Percentiles rank a stretch among this genome's conserved stretches.
Conservation (phyloP, 2,113 vertebrate genomes). For the Lagopus leucura region DNA sequence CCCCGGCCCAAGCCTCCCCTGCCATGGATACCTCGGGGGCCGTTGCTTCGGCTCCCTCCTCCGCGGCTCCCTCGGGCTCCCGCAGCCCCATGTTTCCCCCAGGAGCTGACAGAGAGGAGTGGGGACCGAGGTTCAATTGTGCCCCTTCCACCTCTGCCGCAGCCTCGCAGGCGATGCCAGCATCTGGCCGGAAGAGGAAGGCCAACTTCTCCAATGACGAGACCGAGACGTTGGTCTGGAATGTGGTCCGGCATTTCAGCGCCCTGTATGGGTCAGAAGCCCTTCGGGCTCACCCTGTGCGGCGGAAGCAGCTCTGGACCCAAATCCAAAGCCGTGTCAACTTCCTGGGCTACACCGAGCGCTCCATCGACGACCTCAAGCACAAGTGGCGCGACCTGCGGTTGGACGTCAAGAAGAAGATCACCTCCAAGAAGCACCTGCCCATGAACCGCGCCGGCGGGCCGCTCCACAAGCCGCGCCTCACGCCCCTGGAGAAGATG, state of each 20-base stretch:
- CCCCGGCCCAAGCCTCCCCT: slow-evolving; percentile 49
- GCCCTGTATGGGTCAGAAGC: slow-evolving; percentile 75
- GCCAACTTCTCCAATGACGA: slow-evolving; percentile 79
- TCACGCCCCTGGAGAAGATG: slow-evolving; percentile 75
- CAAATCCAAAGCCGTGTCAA: slow-evolving; percentile 74
- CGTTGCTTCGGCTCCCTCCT: slow-evolving; percentile 63
- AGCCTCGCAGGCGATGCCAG: slow-evolving; percentile 54
- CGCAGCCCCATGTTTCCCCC: slow-evolving; percentile 69
- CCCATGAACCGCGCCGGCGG: slow-evolving; percentile 46
- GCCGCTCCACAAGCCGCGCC: slow-evolving; percentile 41
- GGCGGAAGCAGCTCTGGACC: slow-evolving; percentile 52
- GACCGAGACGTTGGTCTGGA: slow-evolving; percentile 76
- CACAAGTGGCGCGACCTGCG: slow-evolving; percentile 78
- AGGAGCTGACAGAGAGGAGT: slow-evolving; percentile 64
- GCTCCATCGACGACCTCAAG: slow-evolving; percentile 78
- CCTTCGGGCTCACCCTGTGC: slow-evolving; percentile 75
- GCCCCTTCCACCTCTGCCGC: slow-evolving; percentile 71
- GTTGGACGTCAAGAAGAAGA: slow-evolving; percentile 71
- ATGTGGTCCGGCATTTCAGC: slow-evolving; percentile 76
- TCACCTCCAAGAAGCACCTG: slow-evolving; percentile 66
- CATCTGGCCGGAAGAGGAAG: slow-evolving; percentile 47
- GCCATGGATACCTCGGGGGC: slow-evolving; percentile 55
- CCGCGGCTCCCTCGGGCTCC: slow-evolving; percentile 53
- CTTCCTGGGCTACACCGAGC: slow-evolving; percentile 76
- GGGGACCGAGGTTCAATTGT: slow-evolving; percentile 71